These are phyloP conservation scores for Limnothrissa miodon DNA, from an alignment of 2,113 vertebrate genomes.

Conservation along the genomic window DNA sequence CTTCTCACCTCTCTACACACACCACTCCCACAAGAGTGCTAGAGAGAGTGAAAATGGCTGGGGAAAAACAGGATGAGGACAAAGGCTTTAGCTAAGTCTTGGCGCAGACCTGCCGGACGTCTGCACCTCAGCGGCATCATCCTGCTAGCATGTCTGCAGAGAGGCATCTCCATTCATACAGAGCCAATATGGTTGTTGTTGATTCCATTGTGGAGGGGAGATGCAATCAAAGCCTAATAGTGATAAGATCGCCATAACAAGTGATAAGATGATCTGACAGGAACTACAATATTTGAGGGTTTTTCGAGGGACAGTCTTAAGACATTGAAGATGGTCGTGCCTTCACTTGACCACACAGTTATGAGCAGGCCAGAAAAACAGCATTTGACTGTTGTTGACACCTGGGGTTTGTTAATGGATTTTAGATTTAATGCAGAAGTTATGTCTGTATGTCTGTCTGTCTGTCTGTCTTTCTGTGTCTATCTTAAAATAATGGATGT, in stretches of 20 bases:
- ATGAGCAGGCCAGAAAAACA: not conserved
- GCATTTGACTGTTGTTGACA: too few species aligned
- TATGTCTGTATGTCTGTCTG: too few species aligned
- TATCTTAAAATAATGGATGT: not conserved
- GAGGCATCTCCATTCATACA: not conserved
- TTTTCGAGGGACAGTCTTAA: not conserved
- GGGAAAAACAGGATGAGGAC: not conserved
- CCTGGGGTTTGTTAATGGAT: too few species aligned
- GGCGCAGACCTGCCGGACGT: not conserved
- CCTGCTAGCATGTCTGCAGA: not conserved
- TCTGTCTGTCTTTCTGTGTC: too few species aligned
- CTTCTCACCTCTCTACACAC: slow-evolving; percentile 11
- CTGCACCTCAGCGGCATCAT: not conserved
- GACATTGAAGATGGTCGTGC: not conserved
- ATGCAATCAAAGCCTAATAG: not conserved
- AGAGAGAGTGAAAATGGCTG: not conserved
- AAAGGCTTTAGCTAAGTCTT: not conserved
- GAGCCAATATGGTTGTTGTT: not conserved
- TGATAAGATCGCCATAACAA: not conserved
- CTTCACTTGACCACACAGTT: not conserved
- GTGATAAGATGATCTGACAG: not conserved
- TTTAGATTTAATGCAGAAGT: too few species aligned
- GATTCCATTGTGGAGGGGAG: not conserved
- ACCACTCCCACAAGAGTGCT: not conserved
- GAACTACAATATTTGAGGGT: not conserved